phyloP scores from a whole-genome alignment of 2,888 invertebrate genomes.

The Spisula subtruncata region DNA sequence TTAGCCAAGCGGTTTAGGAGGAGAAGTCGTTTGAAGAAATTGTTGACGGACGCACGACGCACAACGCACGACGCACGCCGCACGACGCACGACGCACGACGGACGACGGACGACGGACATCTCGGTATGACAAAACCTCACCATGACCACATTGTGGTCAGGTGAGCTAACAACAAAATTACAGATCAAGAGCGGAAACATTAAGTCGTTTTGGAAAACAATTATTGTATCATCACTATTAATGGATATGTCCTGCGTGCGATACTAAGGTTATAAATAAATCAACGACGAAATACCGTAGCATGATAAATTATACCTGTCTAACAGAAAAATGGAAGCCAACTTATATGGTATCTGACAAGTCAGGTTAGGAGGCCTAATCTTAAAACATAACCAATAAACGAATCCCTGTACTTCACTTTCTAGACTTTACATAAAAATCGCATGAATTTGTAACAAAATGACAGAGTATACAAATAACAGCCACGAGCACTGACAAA shows the following conservation, averaged over 20 bases:
- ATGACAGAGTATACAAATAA: constrained; percentile 54
- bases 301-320: constrained; percentile 34
- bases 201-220: neutral
- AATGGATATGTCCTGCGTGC: neutral
- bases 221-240: neutral
- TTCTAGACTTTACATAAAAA: constrained; percentile 55
- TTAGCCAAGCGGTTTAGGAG: too few species aligned
- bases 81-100: too few species aligned
- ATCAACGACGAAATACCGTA: constrained; percentile 8
- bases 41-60: too few species aligned
- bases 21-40: too few species aligned
- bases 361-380: neutral
- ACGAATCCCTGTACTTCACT: constrained; percentile 18
- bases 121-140: too few species aligned
- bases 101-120: too few species aligned
- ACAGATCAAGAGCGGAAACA: neutral
- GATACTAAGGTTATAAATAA: constrained; percentile 24
- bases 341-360: constrained; percentile 27
- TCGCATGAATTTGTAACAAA: constrained; percentile 54
- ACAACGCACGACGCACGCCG: too few species aligned
- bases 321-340: constrained; percentile 31
- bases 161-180: neutral
- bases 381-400: constrained; percentile 42
- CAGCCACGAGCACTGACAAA: constrained; percentile 47
- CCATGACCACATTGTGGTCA: too few species aligned